These are phyloP conservation scores for Cephus nigrinus DNA, from an alignment of 2,888 invertebrate species.

Conservation along the genomic window DNA sequence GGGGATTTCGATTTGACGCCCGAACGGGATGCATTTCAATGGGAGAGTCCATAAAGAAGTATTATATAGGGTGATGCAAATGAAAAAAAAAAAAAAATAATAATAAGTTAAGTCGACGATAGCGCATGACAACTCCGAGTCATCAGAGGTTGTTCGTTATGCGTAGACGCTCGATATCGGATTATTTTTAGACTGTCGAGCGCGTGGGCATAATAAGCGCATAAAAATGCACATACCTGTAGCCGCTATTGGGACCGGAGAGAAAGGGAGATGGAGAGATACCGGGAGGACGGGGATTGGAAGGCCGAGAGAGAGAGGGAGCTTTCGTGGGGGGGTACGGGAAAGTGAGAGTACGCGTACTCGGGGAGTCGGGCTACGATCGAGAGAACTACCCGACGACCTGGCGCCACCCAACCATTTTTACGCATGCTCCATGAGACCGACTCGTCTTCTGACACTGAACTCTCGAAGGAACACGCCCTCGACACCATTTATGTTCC, in stretches of 20 bases:
- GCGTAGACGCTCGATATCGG: slow-evolving; percentile 32
- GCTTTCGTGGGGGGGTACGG: slow-evolving; percentile 14
- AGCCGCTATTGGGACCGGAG: slow-evolving; percentile 23
- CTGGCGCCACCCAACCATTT: slow-evolving; percentile 48
- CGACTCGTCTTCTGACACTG: slow-evolving; percentile 45
- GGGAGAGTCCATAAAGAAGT: background rate
- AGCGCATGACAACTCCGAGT: background rate
- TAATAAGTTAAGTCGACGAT: background rate
- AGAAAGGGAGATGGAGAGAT: slow-evolving; percentile 16
- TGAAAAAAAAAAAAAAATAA: background rate
- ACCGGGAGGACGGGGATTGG: slow-evolving; percentile 17
- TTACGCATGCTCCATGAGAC: slow-evolving; percentile 47
- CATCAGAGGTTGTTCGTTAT: background rate
- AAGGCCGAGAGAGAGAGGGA: slow-evolving; percentile 23
- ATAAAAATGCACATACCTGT: slow-evolving; percentile 53
- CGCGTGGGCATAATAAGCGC: slow-evolving; percentile 54
- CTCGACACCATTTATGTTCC: background rate
- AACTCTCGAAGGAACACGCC: slow-evolving; percentile 31
- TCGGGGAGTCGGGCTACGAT: slow-evolving; percentile 33
- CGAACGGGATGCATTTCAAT: background rate
- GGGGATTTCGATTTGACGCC: background rate
- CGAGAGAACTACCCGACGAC: slow-evolving; percentile 41
- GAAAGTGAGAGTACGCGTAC: slow-evolving; percentile 19
- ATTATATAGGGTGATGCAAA: background rate
- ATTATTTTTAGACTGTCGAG: slow-evolving; percentile 50